Percentiles rank a stretch among this genome's conserved stretches.
These are phyloP conservation scores for Argya squamiceps DNA, from an alignment of 2,797 vertebrate genomes.

Conservation along the genomic window DNA sequence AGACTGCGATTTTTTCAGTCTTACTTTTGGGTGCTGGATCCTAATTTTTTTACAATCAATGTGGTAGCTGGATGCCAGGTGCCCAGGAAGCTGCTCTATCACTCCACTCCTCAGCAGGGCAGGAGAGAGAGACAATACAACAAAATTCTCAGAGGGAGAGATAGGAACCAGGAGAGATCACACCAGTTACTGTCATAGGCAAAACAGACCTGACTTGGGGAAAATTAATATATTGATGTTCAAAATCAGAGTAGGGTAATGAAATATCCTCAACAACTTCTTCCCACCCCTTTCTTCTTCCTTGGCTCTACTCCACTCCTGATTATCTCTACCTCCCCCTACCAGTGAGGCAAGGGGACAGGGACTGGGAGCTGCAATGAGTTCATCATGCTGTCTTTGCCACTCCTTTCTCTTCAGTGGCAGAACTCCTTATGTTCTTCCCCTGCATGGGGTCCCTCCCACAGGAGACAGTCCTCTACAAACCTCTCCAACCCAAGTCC, in stretches of 20 bases:
- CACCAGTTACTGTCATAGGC: not conserved
- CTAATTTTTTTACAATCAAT: not conserved
- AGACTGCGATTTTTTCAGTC: not conserved
- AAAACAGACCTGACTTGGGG: not conserved
- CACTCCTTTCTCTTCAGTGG: not conserved
- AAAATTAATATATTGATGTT: not conserved
- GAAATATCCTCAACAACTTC: not conserved
- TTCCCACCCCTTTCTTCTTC: not conserved
- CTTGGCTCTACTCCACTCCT: not conserved
- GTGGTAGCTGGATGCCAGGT: not conserved
- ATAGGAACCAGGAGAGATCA: not conserved
- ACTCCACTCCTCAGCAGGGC: not conserved
- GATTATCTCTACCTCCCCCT: not conserved
- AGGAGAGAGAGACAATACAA: not conserved
- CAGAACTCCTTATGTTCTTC: not conserved
- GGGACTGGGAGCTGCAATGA: not conserved
- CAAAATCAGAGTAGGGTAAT: not conserved
- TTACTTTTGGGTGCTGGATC: not conserved
- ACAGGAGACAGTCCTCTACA: not conserved
- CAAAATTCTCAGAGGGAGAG: not conserved
- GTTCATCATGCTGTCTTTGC: not conserved
- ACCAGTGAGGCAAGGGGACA: rapidly evolving
- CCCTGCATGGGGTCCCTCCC: rapidly evolving
- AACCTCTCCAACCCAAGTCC: not conserved
- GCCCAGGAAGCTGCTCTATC: not conserved